Percentiles rank a stretch among this genome's conserved stretches.
These are phyloP conservation scores for Hemiscyllium ocellatum DNA, from an alignment of 2,113 vertebrate genomes.

Conservation along the genomic window DNA sequence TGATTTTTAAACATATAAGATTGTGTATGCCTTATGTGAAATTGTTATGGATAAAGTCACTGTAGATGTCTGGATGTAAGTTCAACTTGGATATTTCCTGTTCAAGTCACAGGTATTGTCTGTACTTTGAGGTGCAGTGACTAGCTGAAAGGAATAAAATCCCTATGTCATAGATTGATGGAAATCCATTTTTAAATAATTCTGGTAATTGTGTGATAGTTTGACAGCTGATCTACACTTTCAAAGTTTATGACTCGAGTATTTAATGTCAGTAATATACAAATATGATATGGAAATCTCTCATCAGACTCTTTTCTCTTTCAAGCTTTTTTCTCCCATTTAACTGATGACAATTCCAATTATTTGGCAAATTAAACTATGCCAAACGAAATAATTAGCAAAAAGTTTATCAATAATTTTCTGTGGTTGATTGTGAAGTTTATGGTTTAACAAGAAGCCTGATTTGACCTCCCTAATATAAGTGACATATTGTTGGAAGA, in stretches of 20 bases:
- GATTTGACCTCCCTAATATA: not conserved
- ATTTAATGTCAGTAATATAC: too few relatives aligned
- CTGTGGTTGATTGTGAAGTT: not conserved
- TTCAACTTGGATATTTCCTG: not conserved
- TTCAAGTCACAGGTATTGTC: not conserved
- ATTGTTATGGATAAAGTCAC: not conserved
- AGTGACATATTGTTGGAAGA: not conserved
- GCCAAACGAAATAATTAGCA: not conserved
- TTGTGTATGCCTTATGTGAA: not conserved
- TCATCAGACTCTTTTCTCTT: not conserved
- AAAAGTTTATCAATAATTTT: not conserved
- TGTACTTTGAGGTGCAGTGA: not conserved
- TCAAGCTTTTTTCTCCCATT: not conserved
- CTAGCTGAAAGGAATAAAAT: not conserved
- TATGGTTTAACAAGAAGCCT: not conserved
- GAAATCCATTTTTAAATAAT: not conserved
- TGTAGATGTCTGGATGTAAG: not conserved
- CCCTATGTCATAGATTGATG: not conserved
- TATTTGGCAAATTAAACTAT: not conserved
- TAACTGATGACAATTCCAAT: not conserved
- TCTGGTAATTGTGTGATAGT: not conserved
- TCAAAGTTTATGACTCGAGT: not conserved
- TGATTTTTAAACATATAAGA: not conserved
- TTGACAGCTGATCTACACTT: not conserved
- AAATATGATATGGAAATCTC: not conserved